These are phyloP conservation scores for Hetaerina titia DNA, from an alignment of 2,888 invertebrate genomes.

Conservation along the genomic window DNA sequence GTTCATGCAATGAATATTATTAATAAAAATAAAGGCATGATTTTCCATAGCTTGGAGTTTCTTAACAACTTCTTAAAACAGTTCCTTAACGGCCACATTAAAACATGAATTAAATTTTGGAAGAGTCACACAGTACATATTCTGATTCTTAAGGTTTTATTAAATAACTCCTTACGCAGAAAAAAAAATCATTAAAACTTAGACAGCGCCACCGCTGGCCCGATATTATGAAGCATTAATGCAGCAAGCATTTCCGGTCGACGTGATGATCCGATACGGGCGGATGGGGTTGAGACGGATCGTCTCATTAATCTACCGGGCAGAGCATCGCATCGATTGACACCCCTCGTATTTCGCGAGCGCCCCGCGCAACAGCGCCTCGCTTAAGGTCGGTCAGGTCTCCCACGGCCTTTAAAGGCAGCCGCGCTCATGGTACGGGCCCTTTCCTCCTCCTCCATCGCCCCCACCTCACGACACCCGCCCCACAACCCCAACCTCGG, in stretches of 20 bases:
- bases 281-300: background rate
- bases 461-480: background rate
- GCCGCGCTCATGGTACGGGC: background rate
- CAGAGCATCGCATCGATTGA: constrained; percentile 7
- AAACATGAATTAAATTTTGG: no score
- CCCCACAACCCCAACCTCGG: background rate
- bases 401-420: constrained; percentile 18
- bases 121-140: no score
- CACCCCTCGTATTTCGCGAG: constrained; percentile 14
- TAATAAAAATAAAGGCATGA: no score
- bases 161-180: no score
- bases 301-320: background rate
- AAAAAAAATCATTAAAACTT: no score
- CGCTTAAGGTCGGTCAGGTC: constrained; percentile 47
- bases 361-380: constrained; percentile 19
- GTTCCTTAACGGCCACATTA: no score
- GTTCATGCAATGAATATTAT: no score
- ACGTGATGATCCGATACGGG: background rate
- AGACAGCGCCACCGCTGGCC: no score
- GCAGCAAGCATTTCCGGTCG: background rate
- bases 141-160: no score
- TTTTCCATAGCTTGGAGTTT: no score
- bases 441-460: background rate
- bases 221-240: background rate
- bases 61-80: no score